Evolutionary conservation across 2,113 vertebrate genomes (phyloP), one percentile per base, ranked within the genome.

Genomic region (Chrysemys picta): DNA sequence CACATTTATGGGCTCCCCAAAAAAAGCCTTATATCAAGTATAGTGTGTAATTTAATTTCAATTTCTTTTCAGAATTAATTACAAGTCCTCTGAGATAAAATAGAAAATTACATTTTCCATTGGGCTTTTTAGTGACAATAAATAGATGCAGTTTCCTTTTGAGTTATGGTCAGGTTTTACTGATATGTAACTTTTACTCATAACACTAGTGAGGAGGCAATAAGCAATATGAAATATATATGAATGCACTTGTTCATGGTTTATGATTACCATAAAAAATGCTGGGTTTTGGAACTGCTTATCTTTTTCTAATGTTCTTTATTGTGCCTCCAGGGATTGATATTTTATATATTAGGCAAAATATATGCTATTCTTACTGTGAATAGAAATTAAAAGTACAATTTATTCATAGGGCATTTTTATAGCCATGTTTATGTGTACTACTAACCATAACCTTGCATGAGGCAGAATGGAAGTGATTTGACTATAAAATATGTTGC

Each of bases 321-420:
- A 92, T 80, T 82, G 87, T 89, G 84, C 95, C 93, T 96, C 88
- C 88, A 85, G 94, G 94, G 93, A 54, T 78, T 93, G 35, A 38
- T 89, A 80, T 94, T 96, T 96, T 96, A 96, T 97, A 90, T 93
- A 89, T 93, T 95, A 93, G 38, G 83, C 72, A 94, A 96, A 97
- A 94, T 97, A 96, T 94, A 94, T 87, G 81, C 88, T 95, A 65
- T 93, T 92, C 80, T 95, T 94, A 92, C 89, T 80, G 92, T 87
- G 91, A 96, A 96, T 94, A 93, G 97, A 96, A 96, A 97, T 98
- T 97, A 97, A 97, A 96, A 83, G 94, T 59, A 94, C 97, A 96
- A 89, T 96, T 97, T 98, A 97, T 96, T 94, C 95, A 89, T 9
- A 1, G 87, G 97, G 96, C 96, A 94, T 25, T 95, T 98, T 98